These are phyloP conservation scores for Laticauda laticaudata DNA, from an alignment of 2,113 vertebrate genomes.

Conservation along the genomic window DNA sequence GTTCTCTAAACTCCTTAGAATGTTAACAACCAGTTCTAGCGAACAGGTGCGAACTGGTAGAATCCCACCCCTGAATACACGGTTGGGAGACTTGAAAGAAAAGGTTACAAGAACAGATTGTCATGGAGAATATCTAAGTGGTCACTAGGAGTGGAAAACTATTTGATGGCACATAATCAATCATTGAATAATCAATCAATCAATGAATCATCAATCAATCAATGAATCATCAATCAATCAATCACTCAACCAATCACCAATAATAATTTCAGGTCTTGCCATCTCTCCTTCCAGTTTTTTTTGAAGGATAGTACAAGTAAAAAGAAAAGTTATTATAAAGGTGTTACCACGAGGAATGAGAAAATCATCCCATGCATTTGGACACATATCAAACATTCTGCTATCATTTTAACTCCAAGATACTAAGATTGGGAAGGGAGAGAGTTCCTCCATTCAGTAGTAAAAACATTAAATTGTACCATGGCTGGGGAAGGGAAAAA, in stretches of 20 bases:
- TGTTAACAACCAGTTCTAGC: too few relatives aligned
- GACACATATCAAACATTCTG: constrained; percentile 14
- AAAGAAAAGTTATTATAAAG: constrained; percentile 16
- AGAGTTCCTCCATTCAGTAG: background rate
- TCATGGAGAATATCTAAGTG: background rate
- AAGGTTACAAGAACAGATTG: background rate
- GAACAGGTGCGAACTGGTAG: too few relatives aligned
- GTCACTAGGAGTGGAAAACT: background rate
- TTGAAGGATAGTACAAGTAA: constrained; percentile 23
- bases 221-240: background rate
- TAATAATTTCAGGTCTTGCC: constrained; percentile 55
- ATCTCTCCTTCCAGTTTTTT: constrained; percentile 44
- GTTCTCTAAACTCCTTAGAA: too few relatives aligned
- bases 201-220: too few relatives aligned
- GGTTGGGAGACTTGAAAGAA: background rate
- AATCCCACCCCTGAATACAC: background rate
- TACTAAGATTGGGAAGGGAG: background rate
- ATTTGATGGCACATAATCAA: background rate
- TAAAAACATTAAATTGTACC: background rate
- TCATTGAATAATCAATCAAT: background rate
- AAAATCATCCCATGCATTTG: constrained; percentile 44
- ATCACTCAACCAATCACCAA: background rate
- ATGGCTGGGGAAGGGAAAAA: background rate
- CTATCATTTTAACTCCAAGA: background rate
- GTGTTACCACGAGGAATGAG: constrained; percentile 5